These are phyloP conservation scores for Macrophya annulata DNA, from an alignment of 2,888 invertebrate genomes.

Conservation along the genomic window DNA sequence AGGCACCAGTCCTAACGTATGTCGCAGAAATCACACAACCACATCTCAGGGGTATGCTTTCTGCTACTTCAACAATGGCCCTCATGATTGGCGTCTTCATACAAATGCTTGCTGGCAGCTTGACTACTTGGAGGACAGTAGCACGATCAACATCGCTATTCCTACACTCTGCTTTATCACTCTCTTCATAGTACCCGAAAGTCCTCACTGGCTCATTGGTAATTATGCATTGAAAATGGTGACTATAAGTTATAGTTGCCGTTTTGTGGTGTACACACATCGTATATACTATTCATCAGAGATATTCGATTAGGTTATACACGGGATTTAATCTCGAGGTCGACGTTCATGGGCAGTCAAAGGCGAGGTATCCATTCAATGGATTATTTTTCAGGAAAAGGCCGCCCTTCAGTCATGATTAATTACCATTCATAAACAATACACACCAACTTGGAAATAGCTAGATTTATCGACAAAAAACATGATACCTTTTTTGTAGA, in stretches of 20 bases:
- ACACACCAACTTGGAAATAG: too few relatives aligned
- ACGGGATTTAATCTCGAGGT: too few relatives aligned
- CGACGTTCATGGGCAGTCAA: too few relatives aligned
- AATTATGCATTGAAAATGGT: conserved; percentile 20
- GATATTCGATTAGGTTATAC: too few relatives aligned
- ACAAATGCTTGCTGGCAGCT: conserved; percentile 88
- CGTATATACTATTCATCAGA: too few relatives aligned
- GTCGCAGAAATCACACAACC: conserved; percentile 93
- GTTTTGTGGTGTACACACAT: too few relatives aligned
- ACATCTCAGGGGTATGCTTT: conserved; percentile 87
- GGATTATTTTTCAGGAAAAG: conserved; percentile 77
- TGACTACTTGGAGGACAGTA: conserved; percentile 87
- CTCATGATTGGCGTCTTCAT: conserved; percentile 89
- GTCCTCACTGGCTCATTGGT: conserved; percentile 90
- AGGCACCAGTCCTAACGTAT: conserved; percentile 92
- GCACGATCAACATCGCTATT: conserved; percentile 85
- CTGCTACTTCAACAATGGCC: conserved; percentile 89
- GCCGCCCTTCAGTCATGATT: too few relatives aligned
- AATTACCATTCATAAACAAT: too few relatives aligned
- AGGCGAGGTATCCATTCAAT: not conserved
- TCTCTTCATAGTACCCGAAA: conserved; percentile 89
- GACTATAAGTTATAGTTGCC: not conserved
- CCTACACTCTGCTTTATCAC: conserved; percentile 85
- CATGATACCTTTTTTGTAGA: too few relatives aligned
- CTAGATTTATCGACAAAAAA: too few relatives aligned